Base-by-base conservation (phyloP, 2,113 vertebrate species). In the Platysternon megacephalum region DNA sequence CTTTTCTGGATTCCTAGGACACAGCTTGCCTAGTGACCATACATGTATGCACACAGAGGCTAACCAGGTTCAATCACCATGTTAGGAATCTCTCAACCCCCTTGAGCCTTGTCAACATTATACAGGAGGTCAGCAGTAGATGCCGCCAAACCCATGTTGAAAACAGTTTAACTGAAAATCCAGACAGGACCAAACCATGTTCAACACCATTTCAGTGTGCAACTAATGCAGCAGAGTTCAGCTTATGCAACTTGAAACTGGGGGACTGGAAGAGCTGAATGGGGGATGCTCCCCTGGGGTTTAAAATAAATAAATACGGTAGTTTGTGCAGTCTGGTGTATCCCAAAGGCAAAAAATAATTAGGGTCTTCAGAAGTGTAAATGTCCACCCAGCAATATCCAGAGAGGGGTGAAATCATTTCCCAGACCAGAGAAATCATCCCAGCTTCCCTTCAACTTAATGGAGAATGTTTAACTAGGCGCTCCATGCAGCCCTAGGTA, bases 241-340 rank as follows among this genome's bases (percentile, higher is more conserved):
- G 5, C 39, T 28, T 46, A 78, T 14, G 7, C 74, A 28, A 46
- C 26, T 46, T 46, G 74, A 78, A 46, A 78, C 39, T 44, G 4
- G 74, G 44, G 6, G 42, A 29, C 14, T 46, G 74, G 42, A 78
- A 46, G 72, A 76, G 26, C 26, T 78, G 44, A 46, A 78, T 0
- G 21, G 82, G 24, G 4, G 24, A 51, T 24, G 48, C 56, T 86
- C 74, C 6, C 76, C 51, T 52, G 79, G 24, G 4, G 8, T 76
- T 0, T 83, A 46, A 88, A 87, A 56, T 61, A 53, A 91, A 78
- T 46, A 87, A 79, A 0, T 0, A 35, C 22, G 12, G 21, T 21
- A 84, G 39, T 76, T 76, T 24, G 1, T 0, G 0, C 7, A 79
- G 79, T 2, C 80, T 0, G 0, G 49, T 46, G 51, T 21, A n/a